These are phyloP conservation scores for Orussus abietinus DNA, from an alignment of 1,140 invertebrate species.

Conservation along the genomic window DNA sequence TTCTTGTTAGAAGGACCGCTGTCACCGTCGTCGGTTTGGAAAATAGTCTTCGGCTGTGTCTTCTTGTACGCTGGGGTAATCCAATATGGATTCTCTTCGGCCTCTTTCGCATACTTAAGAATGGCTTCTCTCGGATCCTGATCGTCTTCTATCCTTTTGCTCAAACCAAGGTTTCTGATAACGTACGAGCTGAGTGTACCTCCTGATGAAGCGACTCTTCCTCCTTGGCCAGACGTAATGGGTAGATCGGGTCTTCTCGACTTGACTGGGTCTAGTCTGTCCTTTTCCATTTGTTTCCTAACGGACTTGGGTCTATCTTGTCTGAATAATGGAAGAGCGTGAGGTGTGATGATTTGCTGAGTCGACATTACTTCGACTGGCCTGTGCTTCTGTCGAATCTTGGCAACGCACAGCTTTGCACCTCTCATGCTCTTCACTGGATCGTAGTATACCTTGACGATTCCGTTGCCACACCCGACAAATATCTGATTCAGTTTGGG, in stretches of 20 bases:
- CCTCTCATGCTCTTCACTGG: conserved; percentile 80
- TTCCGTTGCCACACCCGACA: conserved; percentile 87
- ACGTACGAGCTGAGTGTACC: conserved; percentile 97
- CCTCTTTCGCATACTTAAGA: conserved; percentile 94
- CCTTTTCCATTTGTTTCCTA: conserved; percentile 88
- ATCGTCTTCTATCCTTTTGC: conserved; percentile 91
- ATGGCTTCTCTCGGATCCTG: conserved; percentile 96
- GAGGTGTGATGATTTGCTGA: conserved; percentile 95
- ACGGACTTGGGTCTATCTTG: conserved; percentile 88
- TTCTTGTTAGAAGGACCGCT: conserved; percentile 50
- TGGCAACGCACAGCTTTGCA: conserved; percentile 85
- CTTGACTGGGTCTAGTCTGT: conserved; percentile 86
- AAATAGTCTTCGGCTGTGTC: conserved; percentile 78
- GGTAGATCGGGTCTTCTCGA: conserved; percentile 92
- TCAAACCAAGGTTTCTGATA: conserved; percentile 89
- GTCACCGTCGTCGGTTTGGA: conserved; percentile 63
- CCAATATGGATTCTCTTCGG: conserved; percentile 96
- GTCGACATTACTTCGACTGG: conserved; percentile 82
- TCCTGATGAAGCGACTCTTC: conserved; percentile 91
- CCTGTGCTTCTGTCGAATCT: conserved; percentile 73
- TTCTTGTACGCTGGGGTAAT: conserved; percentile 86
- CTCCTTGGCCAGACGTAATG: conserved; percentile 80
- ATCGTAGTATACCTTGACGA: conserved; percentile 89
- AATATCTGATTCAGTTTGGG: conserved; percentile 96
- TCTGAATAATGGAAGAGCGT: conserved; percentile 92